Evolutionary conservation across 2,797 vertebrate genomes (phyloP), one percentile per base, ranked within the genome.

Genomic region (Nyctibius grandis): DNA sequence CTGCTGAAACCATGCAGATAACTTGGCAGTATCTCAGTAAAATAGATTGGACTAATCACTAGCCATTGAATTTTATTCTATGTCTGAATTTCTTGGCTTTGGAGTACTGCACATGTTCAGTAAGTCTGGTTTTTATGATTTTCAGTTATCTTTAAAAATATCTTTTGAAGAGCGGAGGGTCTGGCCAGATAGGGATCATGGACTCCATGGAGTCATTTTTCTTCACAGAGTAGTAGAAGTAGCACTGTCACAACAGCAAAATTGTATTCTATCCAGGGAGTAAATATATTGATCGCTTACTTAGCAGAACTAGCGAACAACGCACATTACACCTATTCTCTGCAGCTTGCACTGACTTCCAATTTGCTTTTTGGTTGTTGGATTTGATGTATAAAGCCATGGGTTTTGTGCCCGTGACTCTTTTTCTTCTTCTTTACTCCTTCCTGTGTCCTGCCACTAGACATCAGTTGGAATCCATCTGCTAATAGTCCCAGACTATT

Each of bases 201-300:
- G 68, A 83, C 42, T 94, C 61, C 47, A 44, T 56, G 54, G 45
- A 94, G 57, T 93, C 60, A 95, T 96, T 97, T 95, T 96, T 92
- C 93, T 95, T 96, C 86, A 72, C 84, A 92, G 34, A 79, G 68
- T 34, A 76, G 68, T 63, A 73, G 85, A 81, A 88, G 88, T 31
- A 89, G 28, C 44, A 75, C 68, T 89, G 95, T 93, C 84, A 93
- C 81, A 95, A 80, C 56, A 85, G 84, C 40, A 91, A 93, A 93
- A 95, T 88, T 77, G 29, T 95, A 65, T 95, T 95, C 78, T 65
- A 29, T 69, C 93, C 85, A 63, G 93, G 86, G 78, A 96, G 75
- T 89, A 96, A 96, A 93, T 95, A 85, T 88, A 96, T 95, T 95
- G 94, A 96, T 96, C 12, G 21, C 78, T 94, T 95, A 88, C 93